These are phyloP conservation scores for Mechanitis messenoides DNA, from an alignment of 2,888 invertebrate genomes.

Conservation along the genomic window DNA sequence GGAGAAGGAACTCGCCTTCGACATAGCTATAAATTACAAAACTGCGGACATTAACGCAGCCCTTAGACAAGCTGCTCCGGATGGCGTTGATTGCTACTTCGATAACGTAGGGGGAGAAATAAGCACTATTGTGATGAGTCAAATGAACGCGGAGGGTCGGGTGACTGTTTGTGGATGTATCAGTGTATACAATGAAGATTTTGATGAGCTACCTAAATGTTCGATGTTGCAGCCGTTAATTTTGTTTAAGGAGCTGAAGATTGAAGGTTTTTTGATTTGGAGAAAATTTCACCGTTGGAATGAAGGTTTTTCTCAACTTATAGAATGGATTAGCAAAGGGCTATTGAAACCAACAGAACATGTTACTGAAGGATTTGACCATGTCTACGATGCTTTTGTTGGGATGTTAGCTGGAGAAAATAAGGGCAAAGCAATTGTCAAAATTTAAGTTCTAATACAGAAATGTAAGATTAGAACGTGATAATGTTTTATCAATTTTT, in stretches of 20 bases:
- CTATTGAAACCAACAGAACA: slow-evolving; percentile 81
- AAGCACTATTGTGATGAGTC: slow-evolving; percentile 70
- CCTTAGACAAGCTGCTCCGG: slow-evolving; percentile 78
- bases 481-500: no score
- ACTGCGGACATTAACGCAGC: slow-evolving; percentile 65
- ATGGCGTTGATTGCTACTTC: slow-evolving; percentile 83
- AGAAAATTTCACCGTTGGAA: slow-evolving; percentile 74
- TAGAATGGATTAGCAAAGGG: slow-evolving; percentile 79
- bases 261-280: slow-evolving; percentile 78
- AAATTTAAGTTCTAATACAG: slow-evolving; percentile 52
- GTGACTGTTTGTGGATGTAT: slow-evolving; percentile 51
- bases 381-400: slow-evolving; percentile 80
- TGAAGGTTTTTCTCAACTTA: slow-evolving; percentile 76
- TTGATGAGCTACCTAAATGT: slow-evolving; percentile 43
- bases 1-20: slow-evolving; percentile 78
- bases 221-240: slow-evolving; percentile 72
- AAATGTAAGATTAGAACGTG: no score
- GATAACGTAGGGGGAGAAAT: slow-evolving; percentile 83
- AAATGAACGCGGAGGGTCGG: slow-evolving; percentile 70
- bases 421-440: slow-evolving; percentile 81
- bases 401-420: slow-evolving; percentile 80
- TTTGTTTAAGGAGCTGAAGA: slow-evolving; percentile 74
- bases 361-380: slow-evolving; percentile 81
- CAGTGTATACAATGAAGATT: slow-evolving; percentile 52
- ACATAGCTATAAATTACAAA: slow-evolving; percentile 83